A percentile compares a stretch with the other conserved stretches of the same genome.
phyloP scores from a whole-genome alignment of 2,113 vertebrate genomes.

The Eulacestoma nigropectus region DNA sequence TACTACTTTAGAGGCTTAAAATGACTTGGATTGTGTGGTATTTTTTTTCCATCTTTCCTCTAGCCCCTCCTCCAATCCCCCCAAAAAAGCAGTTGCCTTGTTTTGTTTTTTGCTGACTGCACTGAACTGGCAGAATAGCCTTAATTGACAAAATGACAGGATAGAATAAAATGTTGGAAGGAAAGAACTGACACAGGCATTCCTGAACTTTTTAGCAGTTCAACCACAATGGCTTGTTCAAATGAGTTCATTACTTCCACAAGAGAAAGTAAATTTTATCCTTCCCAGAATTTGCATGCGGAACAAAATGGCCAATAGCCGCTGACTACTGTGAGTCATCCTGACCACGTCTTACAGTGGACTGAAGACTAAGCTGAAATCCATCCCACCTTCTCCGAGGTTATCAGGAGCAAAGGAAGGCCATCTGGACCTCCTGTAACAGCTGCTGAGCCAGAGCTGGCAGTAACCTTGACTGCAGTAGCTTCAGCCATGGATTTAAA shows the following conservation, averaged over 20 bases:
- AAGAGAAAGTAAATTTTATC: slow-evolving; percentile 25
- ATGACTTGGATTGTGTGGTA: background rate
- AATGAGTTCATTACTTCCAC: background rate
- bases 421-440: background rate
- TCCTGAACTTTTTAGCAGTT: slow-evolving; percentile 15
- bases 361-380: background rate
- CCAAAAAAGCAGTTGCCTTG: background rate
- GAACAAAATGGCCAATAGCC: background rate
- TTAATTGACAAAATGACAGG: slow-evolving; percentile 58
- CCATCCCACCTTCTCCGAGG: background rate
- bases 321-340: background rate
- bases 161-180: slow-evolving; percentile 47
- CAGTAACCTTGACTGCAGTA: background rate
- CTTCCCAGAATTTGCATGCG: background rate
- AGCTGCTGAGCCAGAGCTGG: background rate
- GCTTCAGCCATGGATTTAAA: background rate
- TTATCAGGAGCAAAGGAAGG: slow-evolving; percentile 12
- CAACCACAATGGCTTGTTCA: slow-evolving; percentile 25
- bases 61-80: background rate
- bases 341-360: background rate
- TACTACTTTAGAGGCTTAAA: background rate
- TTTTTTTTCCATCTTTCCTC: background rate
- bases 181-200: slow-evolving; percentile 41
- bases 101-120: slow-evolving; percentile 45
- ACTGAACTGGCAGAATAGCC: background rate